Base-by-base conservation (phyloP, 1,140 invertebrate genomes). In the Drosophila nasuta region DNA sequence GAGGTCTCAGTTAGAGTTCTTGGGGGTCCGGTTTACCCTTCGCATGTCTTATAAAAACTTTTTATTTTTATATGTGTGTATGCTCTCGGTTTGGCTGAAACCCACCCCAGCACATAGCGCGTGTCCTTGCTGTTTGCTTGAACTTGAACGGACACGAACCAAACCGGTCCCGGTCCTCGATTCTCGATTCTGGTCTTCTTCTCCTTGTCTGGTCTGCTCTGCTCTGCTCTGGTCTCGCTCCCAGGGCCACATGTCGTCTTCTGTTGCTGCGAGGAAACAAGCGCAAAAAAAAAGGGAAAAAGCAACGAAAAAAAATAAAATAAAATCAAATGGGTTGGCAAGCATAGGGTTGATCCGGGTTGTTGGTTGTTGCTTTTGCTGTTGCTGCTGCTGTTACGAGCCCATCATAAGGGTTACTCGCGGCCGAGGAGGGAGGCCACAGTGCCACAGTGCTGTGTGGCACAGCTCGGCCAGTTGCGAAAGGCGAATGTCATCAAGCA, bases 31-130 rank as follows among this genome's bases (percentile, higher is more conserved):
- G n/a, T 69, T 75, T 82, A 80, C 83, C 83, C 83, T 87, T 38
- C 82, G 59, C 63, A 80, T 88, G 85, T 89, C 85, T 87, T 89
- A 88, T 88, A 88, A 88, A 88, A 88, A 88, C 33, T 88, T 88
- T 88, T 88, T 88, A 88, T 88, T 88, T 88, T 89, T 78, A 83
- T 78, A 75, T 88, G 79, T 68, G 66, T 88, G 79, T 68, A 70
- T 88, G 79, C 63, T 64, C 15, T 30, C 15, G 5, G 58, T 28
- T 15, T 15, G 59, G 45, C 59, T 64, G 49, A 87, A 88, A 87
- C 83, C 82, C 83, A 87, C 83, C 83, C 83, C 85, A 73, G 66
- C 17, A 45, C 38, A 46, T 52, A 48, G 71, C 72, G 66, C 72
- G 70, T 81, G 78, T 74, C 76, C 81, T 85, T 78, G 77, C 70